Evolutionary conservation across 2,113 vertebrate genomes (phyloP), one percentile per base, ranked within the genome.

Genomic region (Atrichornis clamosus): DNA sequence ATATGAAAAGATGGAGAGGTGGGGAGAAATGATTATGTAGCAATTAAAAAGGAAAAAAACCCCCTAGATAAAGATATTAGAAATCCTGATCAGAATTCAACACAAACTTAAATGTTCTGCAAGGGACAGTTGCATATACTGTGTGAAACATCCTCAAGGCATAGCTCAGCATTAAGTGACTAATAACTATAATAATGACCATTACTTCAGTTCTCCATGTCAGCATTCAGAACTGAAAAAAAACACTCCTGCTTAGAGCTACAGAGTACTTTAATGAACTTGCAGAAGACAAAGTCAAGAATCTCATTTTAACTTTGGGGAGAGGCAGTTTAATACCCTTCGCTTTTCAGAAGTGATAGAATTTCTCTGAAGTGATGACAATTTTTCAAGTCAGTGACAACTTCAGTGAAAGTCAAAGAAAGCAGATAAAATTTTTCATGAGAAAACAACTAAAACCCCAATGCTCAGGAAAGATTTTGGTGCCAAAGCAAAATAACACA

Each of bases 181-280:
- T 80, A 59, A 83, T 93, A 62, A 83, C 81, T 93, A 19, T 55
- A 91, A 83, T 87, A 96, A 85, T 91, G 62, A 83, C 63, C 58
- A 59, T 88, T 91, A 88, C 85, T 95, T 91, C 70, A 73, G 24
- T 87, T 87, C 65, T 88, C 47, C 18, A 8, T 88, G 67, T 90
- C 84, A 94, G 55, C 39, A 63, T 88, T 95, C 52, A 84, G 81
- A 87, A 65, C 58, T 39, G 74, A 79, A 95, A 90, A 90, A 95
- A 91, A 35, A 1, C 11, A 56, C n/a, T 84, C 24, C 63, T 73
- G 78, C 84, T 93, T 82, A 85, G 58, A 91, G 75, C 50, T 91
- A 85, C 41, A 79, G 33, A 91, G 33, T 49, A 50, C 33, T 39
- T 39, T 85, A 94, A 83, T 79, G 82, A 96, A 96, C 92, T 89